phyloP scores from a whole-genome alignment of 2,113 vertebrate species.

The Cinclus mexicanus region DNA sequence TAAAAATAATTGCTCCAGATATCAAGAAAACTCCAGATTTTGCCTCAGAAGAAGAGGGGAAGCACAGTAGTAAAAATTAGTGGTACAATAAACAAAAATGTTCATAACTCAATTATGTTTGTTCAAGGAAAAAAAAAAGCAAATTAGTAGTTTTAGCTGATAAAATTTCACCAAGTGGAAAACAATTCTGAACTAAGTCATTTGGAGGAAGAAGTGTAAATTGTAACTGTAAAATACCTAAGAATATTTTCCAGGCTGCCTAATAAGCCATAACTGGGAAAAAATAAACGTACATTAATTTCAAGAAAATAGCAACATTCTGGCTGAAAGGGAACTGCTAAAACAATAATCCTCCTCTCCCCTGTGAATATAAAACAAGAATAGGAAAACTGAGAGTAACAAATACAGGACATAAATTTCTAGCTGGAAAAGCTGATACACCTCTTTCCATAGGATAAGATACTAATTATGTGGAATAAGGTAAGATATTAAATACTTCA shows the following conservation, averaged over 20 bases:
- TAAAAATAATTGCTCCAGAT: background rate
- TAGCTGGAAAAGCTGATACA: background rate
- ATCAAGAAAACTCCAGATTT: background rate
- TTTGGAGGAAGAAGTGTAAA: background rate
- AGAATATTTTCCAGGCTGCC: background rate
- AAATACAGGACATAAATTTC: background rate
- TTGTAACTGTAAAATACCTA: background rate
- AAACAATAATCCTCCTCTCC: background rate
- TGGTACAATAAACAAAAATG: background rate
- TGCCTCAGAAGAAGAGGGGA: background rate
- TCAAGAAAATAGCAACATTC: background rate
- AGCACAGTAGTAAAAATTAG: background rate
- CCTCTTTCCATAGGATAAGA: background rate
- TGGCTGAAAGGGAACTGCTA: background rate
- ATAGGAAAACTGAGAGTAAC: background rate
- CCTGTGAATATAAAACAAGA: background rate
- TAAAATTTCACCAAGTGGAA: background rate
- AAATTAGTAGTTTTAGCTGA: background rate
- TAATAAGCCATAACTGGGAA: background rate
- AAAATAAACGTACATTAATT: background rate
- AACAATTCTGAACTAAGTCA: background rate
- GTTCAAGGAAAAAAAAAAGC: background rate
- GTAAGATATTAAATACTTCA: background rate
- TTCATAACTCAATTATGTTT: background rate
- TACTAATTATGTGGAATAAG: background rate